phyloP scores from a whole-genome alignment of 2,888 invertebrate genomes.

The Sturmia bella region DNA sequence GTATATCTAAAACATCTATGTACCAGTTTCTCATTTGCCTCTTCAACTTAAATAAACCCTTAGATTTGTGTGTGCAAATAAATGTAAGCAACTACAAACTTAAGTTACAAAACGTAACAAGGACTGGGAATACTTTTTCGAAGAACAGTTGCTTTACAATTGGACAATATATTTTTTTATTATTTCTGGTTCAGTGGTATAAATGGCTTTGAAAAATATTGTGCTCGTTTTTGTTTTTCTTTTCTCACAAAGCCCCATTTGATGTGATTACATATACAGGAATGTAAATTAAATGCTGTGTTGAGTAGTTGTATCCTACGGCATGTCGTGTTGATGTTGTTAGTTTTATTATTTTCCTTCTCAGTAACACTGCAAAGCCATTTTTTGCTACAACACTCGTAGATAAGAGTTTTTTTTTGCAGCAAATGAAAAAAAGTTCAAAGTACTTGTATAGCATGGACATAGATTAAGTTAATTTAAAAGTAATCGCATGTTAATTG shows the following conservation, averaged over 20 bases:
- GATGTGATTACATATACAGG: conserved; percentile 11
- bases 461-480: conserved; percentile 56
- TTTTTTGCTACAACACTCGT: not conserved
- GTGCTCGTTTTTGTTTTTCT: not conserved
- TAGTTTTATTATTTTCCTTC: conserved; percentile 1
- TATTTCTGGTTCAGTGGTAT: too few species aligned
- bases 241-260: not conserved
- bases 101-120: too few species aligned
- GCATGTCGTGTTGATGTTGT: not conserved
- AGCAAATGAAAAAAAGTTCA: not conserved
- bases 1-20: too few species aligned
- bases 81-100: too few species aligned
- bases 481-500: conserved; percentile 66
- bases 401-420: conserved; percentile 13
- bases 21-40: too few species aligned
- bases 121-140: too few species aligned
- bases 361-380: not conserved
- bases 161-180: too few species aligned
- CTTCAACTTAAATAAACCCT: too few species aligned
- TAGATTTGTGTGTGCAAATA: too few species aligned
- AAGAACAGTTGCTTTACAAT: too few species aligned
- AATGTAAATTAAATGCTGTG: conserved; percentile 23
- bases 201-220: too few species aligned
- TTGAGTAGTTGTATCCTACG: not conserved
- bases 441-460: conserved; percentile 11